A percentile compares a stretch with the other conserved stretches of the same genome.
Evolutionary conservation across 2,113 vertebrate genomes (phyloP).

Genomic region (Cephalopholis sonnerati): DNA sequence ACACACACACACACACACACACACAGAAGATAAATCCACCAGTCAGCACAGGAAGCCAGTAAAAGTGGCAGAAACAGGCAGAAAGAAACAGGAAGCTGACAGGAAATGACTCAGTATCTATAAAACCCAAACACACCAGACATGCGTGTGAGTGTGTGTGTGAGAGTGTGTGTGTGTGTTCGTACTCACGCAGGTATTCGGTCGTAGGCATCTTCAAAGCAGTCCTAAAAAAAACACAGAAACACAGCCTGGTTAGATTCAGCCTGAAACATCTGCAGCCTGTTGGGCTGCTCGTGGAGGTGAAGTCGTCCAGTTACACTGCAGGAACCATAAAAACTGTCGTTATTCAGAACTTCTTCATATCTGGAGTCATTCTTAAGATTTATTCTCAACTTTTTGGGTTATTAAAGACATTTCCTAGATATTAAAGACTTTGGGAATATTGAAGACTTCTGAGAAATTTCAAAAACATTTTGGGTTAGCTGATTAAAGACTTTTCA

Average conservation of each 20-base stretch:
- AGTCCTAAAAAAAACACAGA: constrained; percentile 68
- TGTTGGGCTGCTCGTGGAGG: not conserved
- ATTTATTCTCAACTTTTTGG: no score
- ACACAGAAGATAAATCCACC: not conserved
- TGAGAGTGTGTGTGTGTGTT: constrained; percentile 25
- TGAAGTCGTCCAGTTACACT: no score
- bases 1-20: constrained; percentile 33
- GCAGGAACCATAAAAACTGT: no score
- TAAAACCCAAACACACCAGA: not conserved
- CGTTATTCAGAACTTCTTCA: no score
- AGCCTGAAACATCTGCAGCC: not conserved
- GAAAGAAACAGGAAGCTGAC: not conserved
- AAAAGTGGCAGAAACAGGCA: not conserved
- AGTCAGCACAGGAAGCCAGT: constrained; percentile 11
- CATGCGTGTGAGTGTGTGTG: not conserved
- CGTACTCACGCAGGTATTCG: constrained; percentile 81
- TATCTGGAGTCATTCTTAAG: no score
- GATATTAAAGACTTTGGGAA: no score
- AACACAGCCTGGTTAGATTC: not conserved
- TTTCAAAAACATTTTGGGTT: no score
- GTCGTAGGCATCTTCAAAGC: constrained; percentile 78
- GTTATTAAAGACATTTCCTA: no score
- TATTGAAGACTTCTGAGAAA: no score
- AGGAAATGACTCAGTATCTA: not conserved
- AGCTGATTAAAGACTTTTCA: no score